phyloP scores from a whole-genome alignment of 2,888 invertebrate genomes.

The Plebejus melissa region DNA sequence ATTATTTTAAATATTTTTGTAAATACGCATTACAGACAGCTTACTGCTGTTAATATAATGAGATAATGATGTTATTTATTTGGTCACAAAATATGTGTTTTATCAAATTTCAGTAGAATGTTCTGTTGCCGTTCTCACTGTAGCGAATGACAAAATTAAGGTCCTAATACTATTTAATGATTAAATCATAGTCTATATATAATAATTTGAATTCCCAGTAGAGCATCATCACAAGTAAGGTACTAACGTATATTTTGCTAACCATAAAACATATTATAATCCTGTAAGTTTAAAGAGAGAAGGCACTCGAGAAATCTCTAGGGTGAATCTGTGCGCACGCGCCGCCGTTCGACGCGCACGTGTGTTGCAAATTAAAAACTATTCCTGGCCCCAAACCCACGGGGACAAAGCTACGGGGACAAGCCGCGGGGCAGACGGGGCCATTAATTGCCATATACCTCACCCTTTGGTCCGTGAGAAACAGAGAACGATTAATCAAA shows the following conservation, averaged over 20 bases:
- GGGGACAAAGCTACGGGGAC: conserved; percentile 35
- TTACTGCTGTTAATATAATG: neutral
- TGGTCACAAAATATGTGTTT: neutral
- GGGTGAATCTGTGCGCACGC: conserved; percentile 50
- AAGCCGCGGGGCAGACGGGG: conserved; percentile 45
- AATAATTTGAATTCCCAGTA: neutral
- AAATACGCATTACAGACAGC: neutral
- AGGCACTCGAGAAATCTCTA: conserved; percentile 37
- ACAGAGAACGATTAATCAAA: conserved; percentile 32
- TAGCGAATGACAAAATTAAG: neutral
- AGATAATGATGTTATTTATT: too few relatives aligned
- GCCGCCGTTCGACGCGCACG: conserved; percentile 65
- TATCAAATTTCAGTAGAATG: neutral
- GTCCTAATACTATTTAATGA: neutral
- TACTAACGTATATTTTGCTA: neutral
- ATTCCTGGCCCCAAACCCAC: conserved; percentile 42
- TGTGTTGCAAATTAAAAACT: conserved; percentile 71
- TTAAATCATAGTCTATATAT: neutral
- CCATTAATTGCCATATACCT: conserved; percentile 63
- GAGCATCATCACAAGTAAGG: neutral
- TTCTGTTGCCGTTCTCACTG: neutral
- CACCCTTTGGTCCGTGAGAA: conserved; percentile 56
- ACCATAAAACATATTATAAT: conserved; percentile 25
- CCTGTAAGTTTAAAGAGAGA: conserved; percentile 31
- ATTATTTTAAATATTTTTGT: neutral